phyloP scores from a whole-genome alignment of 2,888 invertebrate species.

The Andrena chrysosceles region DNA sequence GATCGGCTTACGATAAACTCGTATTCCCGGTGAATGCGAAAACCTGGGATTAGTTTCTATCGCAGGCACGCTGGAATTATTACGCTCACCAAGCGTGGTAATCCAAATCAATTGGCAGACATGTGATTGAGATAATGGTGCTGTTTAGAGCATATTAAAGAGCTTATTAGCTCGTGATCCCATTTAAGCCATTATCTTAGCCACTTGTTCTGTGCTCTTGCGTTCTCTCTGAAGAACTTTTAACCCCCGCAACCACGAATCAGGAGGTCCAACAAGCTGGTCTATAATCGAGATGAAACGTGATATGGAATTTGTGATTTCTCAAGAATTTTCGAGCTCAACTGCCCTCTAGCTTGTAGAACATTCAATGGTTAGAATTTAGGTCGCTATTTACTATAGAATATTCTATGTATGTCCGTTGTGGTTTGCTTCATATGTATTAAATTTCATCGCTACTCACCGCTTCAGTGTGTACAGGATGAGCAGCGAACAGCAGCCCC shows the following conservation, averaged over 20 bases:
- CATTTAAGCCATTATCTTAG: too few species aligned
- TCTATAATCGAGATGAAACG: background rate
- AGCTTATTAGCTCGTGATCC: background rate
- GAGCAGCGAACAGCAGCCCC: conserved; percentile 92
- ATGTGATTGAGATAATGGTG: background rate
- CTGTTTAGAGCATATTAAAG: background rate
- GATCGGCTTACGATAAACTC: conserved; percentile 47
- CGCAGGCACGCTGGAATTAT: background rate
- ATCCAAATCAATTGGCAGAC: background rate
- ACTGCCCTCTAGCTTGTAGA: background rate
- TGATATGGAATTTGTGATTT: background rate
- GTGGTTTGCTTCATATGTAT: background rate
- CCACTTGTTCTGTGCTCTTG: too few species aligned
- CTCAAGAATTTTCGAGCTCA: background rate
- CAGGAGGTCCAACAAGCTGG: too few species aligned
- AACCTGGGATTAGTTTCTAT: conserved; percentile 33
- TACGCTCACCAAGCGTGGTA: background rate
- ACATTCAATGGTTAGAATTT: background rate
- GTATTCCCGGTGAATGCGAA: background rate
- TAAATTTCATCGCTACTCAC: conserved; percentile 86
- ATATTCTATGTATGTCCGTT: conserved; percentile 2
- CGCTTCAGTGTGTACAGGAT: conserved; percentile 96
- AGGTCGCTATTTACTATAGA: background rate
- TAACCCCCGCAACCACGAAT: too few species aligned
- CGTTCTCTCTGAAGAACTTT: too few species aligned